A percentile compares a stretch with the other conserved stretches of the same genome.
Evolutionary conservation across 2,113 vertebrate genomes (phyloP).

Genomic region (Rhodinocichla rosea): DNA sequence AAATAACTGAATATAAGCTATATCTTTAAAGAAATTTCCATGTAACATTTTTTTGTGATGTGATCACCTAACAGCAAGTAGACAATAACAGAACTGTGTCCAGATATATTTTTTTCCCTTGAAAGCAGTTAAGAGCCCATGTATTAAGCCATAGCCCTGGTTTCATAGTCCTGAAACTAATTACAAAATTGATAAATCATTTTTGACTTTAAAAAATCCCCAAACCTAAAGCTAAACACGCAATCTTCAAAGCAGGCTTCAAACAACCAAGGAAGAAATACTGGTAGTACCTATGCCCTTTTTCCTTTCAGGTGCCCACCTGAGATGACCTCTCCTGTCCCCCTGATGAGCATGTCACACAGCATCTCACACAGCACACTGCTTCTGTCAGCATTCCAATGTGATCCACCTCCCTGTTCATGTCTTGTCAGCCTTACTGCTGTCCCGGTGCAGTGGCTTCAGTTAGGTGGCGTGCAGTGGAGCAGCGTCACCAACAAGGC

Average conservation of each 20-base stretch:
- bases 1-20: neutral
- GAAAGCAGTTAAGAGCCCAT: neutral
- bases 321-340: rapidly evolving
- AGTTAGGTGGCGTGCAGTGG: rapidly evolving
- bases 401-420: neutral
- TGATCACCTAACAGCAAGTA: neutral
- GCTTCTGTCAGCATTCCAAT: neutral
- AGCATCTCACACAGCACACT: neutral
- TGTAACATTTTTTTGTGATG: neutral
- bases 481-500: neutral
- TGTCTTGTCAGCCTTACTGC: neutral
- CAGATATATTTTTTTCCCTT: neutral
- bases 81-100: neutral
- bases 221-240: neutral
- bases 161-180: neutral
- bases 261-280: neutral
- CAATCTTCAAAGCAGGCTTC: neutral
- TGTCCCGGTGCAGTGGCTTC: rapidly evolving
- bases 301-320: neutral
- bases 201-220: neutral
- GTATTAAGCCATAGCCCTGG: neutral
- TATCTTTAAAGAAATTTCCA: neutral
- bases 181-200: neutral
- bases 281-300: rapidly evolving
- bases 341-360: neutral